A percentile compares a stretch with the other conserved stretches of the same genome.
These are phyloP conservation scores for Poecilia picta DNA, from an alignment of 2,797 vertebrate genomes.

Conservation along the genomic window DNA sequence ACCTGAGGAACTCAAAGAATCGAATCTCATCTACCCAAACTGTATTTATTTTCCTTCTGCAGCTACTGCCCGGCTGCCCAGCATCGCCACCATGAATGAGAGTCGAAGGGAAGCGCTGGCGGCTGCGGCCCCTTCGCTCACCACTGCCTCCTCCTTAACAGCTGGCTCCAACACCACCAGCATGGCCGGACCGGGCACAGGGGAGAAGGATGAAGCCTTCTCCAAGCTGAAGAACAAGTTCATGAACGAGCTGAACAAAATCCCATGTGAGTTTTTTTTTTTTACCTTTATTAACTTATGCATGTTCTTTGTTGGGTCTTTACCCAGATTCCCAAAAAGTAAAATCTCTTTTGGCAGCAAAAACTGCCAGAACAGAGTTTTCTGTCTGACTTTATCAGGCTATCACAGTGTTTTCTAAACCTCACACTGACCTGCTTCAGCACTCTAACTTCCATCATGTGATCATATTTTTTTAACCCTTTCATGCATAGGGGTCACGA, in stretches of 20 bases:
- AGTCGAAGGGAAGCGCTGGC: conserved; percentile 91
- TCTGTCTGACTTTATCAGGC: background rate
- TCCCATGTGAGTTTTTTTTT: conserved; percentile 85
- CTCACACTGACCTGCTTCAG: background rate
- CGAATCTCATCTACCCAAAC: conserved; percentile 39
- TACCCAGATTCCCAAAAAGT: background rate
- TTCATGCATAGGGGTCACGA: no score
- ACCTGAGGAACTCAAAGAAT: conserved; percentile 2
- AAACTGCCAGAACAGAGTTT: background rate
- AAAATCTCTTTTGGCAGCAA: background rate
- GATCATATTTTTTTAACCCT: no score
- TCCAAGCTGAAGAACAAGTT: conserved; percentile 98
- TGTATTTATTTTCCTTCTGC: conserved; percentile 17
- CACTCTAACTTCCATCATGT: background rate
- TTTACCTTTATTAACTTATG: background rate
- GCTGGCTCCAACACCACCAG: conserved; percentile 88
- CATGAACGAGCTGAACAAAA: conserved; percentile 98
- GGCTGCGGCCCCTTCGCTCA: conserved; percentile 86
- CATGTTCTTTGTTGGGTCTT: background rate
- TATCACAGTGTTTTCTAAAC: background rate
- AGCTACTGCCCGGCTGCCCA: conserved; percentile 75
- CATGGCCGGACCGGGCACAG: conserved; percentile 80
- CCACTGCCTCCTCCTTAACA: conserved; percentile 76
- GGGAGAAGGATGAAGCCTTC: conserved; percentile 91
- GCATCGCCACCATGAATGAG: conserved; percentile 86